Conservation (phyloP, 2,113 vertebrate species). For the Oryzias curvinotus region DNA sequence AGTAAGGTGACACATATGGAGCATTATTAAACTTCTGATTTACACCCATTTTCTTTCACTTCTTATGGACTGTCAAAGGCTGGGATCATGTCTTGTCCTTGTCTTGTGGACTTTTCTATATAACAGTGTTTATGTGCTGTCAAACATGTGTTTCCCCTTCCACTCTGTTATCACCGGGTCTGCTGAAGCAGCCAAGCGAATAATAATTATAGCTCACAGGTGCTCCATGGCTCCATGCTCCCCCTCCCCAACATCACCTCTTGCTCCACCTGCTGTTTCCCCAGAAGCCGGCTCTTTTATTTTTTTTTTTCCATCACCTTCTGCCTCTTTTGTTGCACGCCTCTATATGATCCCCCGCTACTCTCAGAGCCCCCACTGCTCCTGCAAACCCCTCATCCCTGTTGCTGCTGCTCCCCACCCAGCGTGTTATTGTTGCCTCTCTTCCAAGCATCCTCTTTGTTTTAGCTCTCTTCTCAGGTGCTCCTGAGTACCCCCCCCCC, state of each 20-base stretch:
- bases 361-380: slow-evolving; percentile 9
- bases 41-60: background rate
- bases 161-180: slow-evolving; percentile 20
- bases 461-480: slow-evolving; percentile 1
- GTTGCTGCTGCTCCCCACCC: slow-evolving; percentile 6
- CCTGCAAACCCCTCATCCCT: slow-evolving; percentile 3
- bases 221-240: slow-evolving; percentile 20
- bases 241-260: slow-evolving; percentile 33
- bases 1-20: background rate
- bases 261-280: slow-evolving; percentile 15
- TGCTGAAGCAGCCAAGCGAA: slow-evolving; percentile 34
- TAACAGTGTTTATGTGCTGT: slow-evolving; percentile 8
- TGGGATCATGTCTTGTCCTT: background rate
- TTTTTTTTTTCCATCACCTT: slow-evolving; percentile 11
- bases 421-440: background rate
- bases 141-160: slow-evolving; percentile 15
- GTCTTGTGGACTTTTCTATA: background rate
- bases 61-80: background rate
- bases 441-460: slow-evolving; percentile 5
- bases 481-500: background rate
- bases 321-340: slow-evolving; percentile 6
- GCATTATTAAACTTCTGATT: background rate
- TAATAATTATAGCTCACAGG: slow-evolving; percentile 53
- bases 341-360: slow-evolving; percentile 7
- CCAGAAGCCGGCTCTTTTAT: background rate